Evolutionary conservation across 2,888 invertebrate genomes (phyloP).

Genomic region (Heliconius cydno): DNA sequence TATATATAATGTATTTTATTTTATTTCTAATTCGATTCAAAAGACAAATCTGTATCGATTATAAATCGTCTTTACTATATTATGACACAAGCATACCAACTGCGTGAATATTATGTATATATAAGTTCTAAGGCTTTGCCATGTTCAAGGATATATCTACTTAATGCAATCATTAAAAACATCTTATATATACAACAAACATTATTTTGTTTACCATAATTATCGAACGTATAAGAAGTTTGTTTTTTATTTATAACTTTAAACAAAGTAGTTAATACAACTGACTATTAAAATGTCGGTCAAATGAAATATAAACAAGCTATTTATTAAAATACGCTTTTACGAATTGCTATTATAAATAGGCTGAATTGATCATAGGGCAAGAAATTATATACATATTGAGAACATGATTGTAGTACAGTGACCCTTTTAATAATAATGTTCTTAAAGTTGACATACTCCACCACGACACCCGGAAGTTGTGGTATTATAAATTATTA

Average conservation of each 20-base stretch:
- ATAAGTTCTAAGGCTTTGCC: not conserved
- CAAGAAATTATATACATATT: not conserved
- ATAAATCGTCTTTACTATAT: slow-evolving; percentile 52
- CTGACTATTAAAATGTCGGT: no score
- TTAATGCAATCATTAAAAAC: slow-evolving; percentile 7
- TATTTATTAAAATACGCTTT: not conserved
- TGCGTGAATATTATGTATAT: not conserved
- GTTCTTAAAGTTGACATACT: slow-evolving; percentile 1
- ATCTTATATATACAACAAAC: not conserved
- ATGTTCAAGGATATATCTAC: not conserved
- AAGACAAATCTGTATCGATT: slow-evolving; percentile 5
- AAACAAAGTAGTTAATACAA: no score
- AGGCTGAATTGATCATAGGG: not conserved
- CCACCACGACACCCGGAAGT: not conserved
- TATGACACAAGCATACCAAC: slow-evolving; percentile 60
- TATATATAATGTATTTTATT: no score
- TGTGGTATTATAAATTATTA: not conserved
- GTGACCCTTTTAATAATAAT: slow-evolving; percentile 8
- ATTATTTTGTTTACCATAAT: no score
- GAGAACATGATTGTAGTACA: not conserved
- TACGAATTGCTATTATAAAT: not conserved
- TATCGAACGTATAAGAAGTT: no score
- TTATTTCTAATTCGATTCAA: not conserved
- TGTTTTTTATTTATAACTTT: no score
- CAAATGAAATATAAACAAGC: no score